Evolutionary conservation across 2,888 invertebrate genomes (phyloP), one percentile per base, ranked within the genome.

Genomic region (Nemotelus nigrinus): DNA sequence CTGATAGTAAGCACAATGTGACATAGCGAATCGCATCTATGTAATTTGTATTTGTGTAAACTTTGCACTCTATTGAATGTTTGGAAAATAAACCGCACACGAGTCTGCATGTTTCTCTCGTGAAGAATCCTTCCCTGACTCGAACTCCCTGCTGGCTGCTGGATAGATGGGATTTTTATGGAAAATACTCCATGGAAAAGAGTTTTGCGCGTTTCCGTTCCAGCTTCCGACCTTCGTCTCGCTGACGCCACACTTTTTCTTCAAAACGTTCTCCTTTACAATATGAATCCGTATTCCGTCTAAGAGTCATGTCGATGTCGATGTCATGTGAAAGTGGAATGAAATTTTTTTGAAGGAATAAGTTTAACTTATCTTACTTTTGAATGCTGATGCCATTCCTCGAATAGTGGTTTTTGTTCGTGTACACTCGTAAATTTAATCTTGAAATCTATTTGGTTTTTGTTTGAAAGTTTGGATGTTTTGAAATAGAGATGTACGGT

Each of bases 81-180:
- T 47, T 65, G 65, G 7, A 45, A 65, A 65, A 39, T 65, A 45
- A 65, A 47, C 5, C 63, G 3, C 3, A 5, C 41, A 63, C 43
- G 41, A 41, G 43, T 41, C 43, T n/a, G 47, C 47, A 7, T 65
- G n/a, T 45, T n/a, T 65, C 65, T 45, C 65, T 47, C 65, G 47
- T 44, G 65, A 65, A 7, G n/a, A 65, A 65, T 65, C 1, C 65
- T 65, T 65, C 65, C 45, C 25, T 7, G 25, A 44, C 44, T 55
- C 55, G 6, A 70, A 53, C 47, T 70, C 70, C 70, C 70, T 55
- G 70, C 55, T 70, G 70, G 74, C 25, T 74, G 50, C 43, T 63
- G 48, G 63, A 63, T 74, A 74, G 74, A 74, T 74, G 74, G 50
- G 63, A 74, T 60, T 74, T 74, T 74, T 74, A 74, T 74, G 74